Conservation (phyloP, 2,113 vertebrate species). For the Serilophus lunatus region DNA sequence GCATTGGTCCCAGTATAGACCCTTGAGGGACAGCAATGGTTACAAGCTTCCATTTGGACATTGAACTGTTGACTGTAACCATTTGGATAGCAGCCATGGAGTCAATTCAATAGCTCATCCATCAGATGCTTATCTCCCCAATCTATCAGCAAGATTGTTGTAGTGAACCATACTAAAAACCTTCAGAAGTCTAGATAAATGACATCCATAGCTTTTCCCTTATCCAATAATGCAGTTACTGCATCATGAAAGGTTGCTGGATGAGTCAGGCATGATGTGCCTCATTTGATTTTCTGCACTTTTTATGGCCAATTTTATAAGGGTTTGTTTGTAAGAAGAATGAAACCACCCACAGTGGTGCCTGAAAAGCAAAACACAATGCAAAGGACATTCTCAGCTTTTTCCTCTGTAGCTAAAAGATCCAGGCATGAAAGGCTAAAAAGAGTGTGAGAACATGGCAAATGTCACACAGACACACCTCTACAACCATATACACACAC, state of each 20-base stretch:
- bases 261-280: neutral
- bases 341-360: neutral
- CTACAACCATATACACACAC: neutral
- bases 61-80: neutral
- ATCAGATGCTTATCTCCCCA: neutral
- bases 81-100: neutral
- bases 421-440: neutral
- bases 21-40: neutral
- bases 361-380: neutral
- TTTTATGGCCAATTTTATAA: neutral
- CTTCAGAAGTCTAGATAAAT: neutral
- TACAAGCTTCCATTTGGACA: neutral
- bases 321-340: neutral
- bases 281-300: neutral
- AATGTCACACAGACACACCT: neutral
- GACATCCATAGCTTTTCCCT: neutral
- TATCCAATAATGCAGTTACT: neutral
- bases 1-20: neutral
- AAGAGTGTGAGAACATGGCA: neutral
- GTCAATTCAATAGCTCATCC: neutral
- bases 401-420: neutral
- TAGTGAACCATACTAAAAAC: neutral
- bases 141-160: neutral
- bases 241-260: neutral
- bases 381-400: neutral